phyloP scores from a whole-genome alignment of 2,113 vertebrate genomes.

The Leptobrachium ailaonicum region DNA sequence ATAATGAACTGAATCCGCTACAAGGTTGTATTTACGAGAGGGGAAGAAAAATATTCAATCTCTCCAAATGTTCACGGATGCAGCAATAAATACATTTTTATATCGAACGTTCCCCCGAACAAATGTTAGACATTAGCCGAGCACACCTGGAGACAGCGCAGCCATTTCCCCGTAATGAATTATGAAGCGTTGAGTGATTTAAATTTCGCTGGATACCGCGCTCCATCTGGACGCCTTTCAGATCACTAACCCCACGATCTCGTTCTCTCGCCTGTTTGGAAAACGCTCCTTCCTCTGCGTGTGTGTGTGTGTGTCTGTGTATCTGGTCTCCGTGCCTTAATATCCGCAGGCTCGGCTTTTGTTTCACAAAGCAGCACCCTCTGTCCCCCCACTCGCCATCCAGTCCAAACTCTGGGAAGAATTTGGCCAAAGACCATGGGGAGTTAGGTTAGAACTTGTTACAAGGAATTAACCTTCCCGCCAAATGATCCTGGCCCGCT shows the following conservation, averaged over 20 bases:
- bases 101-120: conserved; percentile 7
- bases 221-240: conserved; percentile 44
- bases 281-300: conserved; percentile 18
- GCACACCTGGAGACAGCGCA: conserved; percentile 6
- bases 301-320: conserved; percentile 30
- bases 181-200: not conserved
- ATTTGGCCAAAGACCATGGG: conserved; percentile 48
- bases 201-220: conserved; percentile 24
- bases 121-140: conserved; percentile 19
- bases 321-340: conserved; percentile 17
- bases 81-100: conserved; percentile 12
- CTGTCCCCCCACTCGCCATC: no score
- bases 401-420: no score
- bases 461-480: conserved; percentile 60
- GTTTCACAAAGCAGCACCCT: not conserved
- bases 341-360: conserved; percentile 46
- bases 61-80: not conserved
- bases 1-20: not conserved
- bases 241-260: conserved; percentile 21
- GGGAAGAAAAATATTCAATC: not conserved
- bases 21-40: not conserved
- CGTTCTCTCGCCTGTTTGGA: conserved; percentile 7
- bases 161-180: not conserved
- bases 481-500: conserved; percentile 56
- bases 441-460: conserved; percentile 62